These are phyloP conservation scores for Hirudinaria manillensis DNA, from an alignment of 2,888 invertebrate species.

Conservation along the genomic window DNA sequence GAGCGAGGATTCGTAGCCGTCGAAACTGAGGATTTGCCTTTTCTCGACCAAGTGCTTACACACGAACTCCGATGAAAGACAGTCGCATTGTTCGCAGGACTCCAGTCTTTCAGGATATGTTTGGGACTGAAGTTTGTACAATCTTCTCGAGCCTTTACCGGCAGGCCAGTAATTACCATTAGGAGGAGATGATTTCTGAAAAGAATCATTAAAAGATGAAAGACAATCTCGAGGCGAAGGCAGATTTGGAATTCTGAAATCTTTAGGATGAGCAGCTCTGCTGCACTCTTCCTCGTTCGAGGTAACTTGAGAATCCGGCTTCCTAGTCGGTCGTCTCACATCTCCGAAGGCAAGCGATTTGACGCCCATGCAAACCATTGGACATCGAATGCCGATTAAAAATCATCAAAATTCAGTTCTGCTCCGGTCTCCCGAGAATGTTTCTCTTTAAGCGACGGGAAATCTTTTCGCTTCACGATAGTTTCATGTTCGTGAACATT, in stretches of 20 bases:
- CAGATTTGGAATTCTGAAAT: slow-evolving; percentile 7
- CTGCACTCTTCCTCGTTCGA: no score
- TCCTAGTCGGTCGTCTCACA: background rate
- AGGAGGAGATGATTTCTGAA: background rate
- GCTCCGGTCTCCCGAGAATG: no score
- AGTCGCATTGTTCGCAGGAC: background rate
- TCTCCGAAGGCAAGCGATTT: slow-evolving; percentile 8
- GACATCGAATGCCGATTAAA: background rate
- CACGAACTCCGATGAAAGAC: background rate
- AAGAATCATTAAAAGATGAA: background rate
- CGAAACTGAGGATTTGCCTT: background rate
- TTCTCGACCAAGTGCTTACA: background rate
- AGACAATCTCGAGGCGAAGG: slow-evolving; percentile 1
- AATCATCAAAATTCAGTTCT: no score
- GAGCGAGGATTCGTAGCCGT: background rate
- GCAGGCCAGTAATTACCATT: background rate
- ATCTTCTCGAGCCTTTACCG: background rate
- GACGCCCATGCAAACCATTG: slow-evolving; percentile 16
- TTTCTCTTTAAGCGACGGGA: no score
- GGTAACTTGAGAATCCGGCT: background rate
- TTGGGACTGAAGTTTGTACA: slow-evolving; percentile 3
- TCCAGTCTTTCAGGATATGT: slow-evolving; percentile 3
- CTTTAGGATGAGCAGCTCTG: background rate
- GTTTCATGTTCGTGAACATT: background rate
- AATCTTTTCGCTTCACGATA: no score